These are phyloP conservation scores for Cosmopolites sordidus DNA, from an alignment of 2,888 invertebrate genomes.

Conservation along the genomic window DNA sequence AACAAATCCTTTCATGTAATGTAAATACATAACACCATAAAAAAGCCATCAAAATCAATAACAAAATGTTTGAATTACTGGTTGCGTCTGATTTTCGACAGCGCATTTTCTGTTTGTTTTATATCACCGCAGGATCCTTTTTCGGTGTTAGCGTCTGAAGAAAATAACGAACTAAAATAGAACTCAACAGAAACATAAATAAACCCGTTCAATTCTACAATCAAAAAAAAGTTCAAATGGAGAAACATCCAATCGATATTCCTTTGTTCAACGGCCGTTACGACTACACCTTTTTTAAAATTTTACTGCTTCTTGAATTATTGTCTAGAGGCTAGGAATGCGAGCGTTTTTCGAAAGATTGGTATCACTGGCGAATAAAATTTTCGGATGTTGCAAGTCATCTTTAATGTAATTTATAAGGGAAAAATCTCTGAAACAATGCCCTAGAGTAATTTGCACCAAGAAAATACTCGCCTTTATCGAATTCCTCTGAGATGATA, in stretches of 20 bases:
- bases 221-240: neutral
- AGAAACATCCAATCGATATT: neutral
- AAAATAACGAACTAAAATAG: too few relatives aligned
- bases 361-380: constrained; percentile 25
- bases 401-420: constrained; percentile 27
- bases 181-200: too few relatives aligned
- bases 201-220: too few relatives aligned
- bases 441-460: constrained; percentile 16
- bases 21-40: too few relatives aligned
- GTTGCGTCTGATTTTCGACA: too few relatives aligned
- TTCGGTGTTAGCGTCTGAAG: too few relatives aligned
- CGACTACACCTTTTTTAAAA: constrained; percentile 14
- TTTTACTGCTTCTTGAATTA: constrained; percentile 21
- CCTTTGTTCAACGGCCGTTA: constrained; percentile 4
- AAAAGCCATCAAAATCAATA: too few relatives aligned
- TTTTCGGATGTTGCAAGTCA: constrained; percentile 28
- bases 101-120: too few relatives aligned
- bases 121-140: too few relatives aligned
- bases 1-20: too few relatives aligned
- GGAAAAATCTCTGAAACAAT: constrained; percentile 24
- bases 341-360: constrained; percentile 17
- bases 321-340: constrained; percentile 19
- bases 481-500: constrained; percentile 2
- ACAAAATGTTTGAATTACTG: too few relatives aligned
- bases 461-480: constrained; percentile 5